Evolutionary conservation across 2,113 vertebrate genomes (phyloP).

Genomic region (Clarias magur): DNA sequence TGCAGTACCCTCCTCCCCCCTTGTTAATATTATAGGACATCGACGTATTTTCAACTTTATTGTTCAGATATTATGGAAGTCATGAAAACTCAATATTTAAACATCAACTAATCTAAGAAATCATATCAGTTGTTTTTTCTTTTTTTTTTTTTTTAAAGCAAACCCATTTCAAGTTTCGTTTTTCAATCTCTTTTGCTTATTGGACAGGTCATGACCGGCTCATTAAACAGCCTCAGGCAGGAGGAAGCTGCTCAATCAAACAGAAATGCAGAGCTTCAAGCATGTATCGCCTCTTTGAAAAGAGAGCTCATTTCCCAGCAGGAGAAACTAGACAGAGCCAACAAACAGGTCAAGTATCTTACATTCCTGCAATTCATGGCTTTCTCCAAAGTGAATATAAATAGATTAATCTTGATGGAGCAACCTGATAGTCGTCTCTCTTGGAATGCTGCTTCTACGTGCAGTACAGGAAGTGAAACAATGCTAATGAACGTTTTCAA

Average conservation of each 20-base stretch:
- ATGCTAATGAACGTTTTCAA: neutral
- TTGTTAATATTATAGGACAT: neutral
- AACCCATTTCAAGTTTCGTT: neutral
- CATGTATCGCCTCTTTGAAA: conserved; percentile 68
- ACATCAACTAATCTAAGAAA: neutral
- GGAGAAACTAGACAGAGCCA: conserved; percentile 81
- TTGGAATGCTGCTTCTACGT: neutral
- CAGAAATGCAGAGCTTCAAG: conserved; percentile 68
- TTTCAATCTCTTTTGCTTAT: neutral
- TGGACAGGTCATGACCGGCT: conserved; percentile 78
- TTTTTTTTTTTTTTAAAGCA: neutral
- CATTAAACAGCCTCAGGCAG: conserved; percentile 66
- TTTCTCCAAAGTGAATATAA: neutral
- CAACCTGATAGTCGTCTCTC: no score
- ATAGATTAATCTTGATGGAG: neutral
- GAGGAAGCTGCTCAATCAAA: conserved; percentile 68
- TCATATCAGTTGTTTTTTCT: neutral
- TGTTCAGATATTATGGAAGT: neutral
- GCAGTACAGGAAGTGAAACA: neutral
- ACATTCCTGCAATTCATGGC: no score
- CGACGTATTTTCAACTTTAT: neutral
- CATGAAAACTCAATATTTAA: neutral
- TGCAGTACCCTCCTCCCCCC: neutral
- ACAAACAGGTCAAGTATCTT: conserved; percentile 81
- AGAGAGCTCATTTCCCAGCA: conserved; percentile 80